Evolutionary conservation across 2,113 vertebrate genomes (phyloP).

Genomic region (Isichthys henryi): DNA sequence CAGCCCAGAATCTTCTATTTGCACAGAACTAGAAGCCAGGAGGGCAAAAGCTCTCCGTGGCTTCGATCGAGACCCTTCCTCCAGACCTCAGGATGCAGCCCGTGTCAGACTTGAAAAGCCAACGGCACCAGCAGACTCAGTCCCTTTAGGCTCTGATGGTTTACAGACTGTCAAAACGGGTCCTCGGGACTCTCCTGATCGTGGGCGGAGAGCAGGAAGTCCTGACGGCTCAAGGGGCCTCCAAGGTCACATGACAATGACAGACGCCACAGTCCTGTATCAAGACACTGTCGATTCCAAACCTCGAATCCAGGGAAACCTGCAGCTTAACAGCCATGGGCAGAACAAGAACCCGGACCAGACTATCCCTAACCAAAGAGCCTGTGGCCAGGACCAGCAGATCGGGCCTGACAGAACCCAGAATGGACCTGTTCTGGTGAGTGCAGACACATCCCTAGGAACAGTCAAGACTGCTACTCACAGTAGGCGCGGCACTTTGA

Average conservation of each 20-base stretch:
- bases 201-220: constrained; percentile 33
- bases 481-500: neutral
- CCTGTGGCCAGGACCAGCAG: constrained; percentile 42
- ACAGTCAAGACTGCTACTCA: neutral
- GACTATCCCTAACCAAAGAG: constrained; percentile 59
- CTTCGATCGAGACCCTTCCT: constrained; percentile 44
- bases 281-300: constrained; percentile 54
- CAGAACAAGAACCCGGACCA: constrained; percentile 74
- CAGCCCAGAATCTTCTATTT: constrained; percentile 55
- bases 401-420: constrained; percentile 51
- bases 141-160: constrained; percentile 45
- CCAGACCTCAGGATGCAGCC: constrained; percentile 56
- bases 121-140: constrained; percentile 50
- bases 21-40: constrained; percentile 63
- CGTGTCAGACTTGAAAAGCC: constrained; percentile 69
- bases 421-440: constrained; percentile 61
- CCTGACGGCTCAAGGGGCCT: constrained; percentile 28
- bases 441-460: constrained; percentile 15
- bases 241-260: constrained; percentile 34
- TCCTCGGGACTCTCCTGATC: constrained; percentile 27
- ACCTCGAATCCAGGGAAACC: constrained; percentile 53
- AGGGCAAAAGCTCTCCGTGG: constrained; percentile 44
- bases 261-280: constrained; percentile 55
- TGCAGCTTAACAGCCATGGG: constrained; percentile 45
- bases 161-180: constrained; percentile 62